These are phyloP conservation scores for Drosophila sordidula DNA, from an alignment of 2,888 invertebrate genomes.

Conservation along the genomic window DNA sequence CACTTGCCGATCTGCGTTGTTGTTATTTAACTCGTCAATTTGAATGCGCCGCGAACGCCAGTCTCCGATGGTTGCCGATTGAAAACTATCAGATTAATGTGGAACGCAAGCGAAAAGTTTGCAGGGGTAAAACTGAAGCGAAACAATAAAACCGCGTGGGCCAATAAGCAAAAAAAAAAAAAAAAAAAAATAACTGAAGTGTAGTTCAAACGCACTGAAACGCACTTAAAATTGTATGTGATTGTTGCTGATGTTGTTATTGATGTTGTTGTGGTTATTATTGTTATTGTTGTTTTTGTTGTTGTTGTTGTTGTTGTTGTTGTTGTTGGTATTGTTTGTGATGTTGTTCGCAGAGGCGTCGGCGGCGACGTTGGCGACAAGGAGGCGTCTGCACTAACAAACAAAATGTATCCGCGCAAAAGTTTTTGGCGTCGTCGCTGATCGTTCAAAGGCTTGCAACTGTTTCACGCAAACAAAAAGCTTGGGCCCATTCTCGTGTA, in stretches of 20 bases:
- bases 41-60: slow-evolving; percentile 12
- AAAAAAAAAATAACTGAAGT: slow-evolving; percentile 19
- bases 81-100: slow-evolving; percentile 11
- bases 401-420: slow-evolving; percentile 82
- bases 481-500: slow-evolving; percentile 67
- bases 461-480: slow-evolving; percentile 83
- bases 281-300: slow-evolving; percentile 4
- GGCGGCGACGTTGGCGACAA: slow-evolving; percentile 54
- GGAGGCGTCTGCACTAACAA: slow-evolving; percentile 66
- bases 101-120: slow-evolving; percentile 11
- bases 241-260: slow-evolving; percentile 1
- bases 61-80: slow-evolving; percentile 2
- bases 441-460: slow-evolving; percentile 84
- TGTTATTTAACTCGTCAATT: slow-evolving; percentile 11
- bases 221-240: slow-evolving; percentile 37
- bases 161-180: slow-evolving; percentile 16
- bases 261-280: slow-evolving; percentile 12
- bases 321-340: slow-evolving; percentile 8
- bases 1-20: slow-evolving; percentile 1
- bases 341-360: slow-evolving; percentile 24
- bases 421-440: slow-evolving; percentile 83
- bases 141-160: slow-evolving; percentile 31
- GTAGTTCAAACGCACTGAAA: slow-evolving; percentile 21
- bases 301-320: slow-evolving; percentile 4
- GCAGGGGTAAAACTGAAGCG: slow-evolving; percentile 30